phyloP scores from a whole-genome alignment of 2,797 vertebrate genomes.

The Tokudaia muenninki region DNA sequence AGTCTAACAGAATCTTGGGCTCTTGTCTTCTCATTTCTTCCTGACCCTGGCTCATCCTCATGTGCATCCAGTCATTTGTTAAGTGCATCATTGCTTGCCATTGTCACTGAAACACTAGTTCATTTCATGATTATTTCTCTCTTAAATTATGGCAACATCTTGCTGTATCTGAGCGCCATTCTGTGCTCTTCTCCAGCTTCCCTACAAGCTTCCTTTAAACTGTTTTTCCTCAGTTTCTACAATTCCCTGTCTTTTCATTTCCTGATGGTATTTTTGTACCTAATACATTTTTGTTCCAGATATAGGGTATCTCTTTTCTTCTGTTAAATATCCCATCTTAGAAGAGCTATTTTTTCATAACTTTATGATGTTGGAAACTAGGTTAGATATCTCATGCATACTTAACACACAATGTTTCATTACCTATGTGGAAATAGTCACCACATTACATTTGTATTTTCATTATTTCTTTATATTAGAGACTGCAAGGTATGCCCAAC shows the following conservation, averaged over 20 bases:
- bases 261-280: not conserved
- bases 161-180: not conserved
- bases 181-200: not conserved
- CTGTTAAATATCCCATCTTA: not conserved
- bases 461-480: not conserved
- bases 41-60: not conserved
- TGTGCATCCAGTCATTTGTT: too few species aligned
- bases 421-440: not conserved
- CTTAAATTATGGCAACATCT: not conserved
- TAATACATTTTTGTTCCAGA: not conserved
- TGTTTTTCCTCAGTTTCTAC: not conserved
- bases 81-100: not conserved
- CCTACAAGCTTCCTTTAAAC: not conserved
- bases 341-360: not conserved
- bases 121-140: not conserved
- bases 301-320: not conserved
- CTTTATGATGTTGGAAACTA: not conserved
- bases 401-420: not conserved
- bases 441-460: not conserved
- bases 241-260: not conserved
- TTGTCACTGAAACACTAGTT: not conserved
- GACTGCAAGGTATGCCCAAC: not conserved
- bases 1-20: not conserved
- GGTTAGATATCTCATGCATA: not conserved
- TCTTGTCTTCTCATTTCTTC: not conserved